Percentiles rank a stretch among this genome's conserved stretches.
phyloP scores from a whole-genome alignment of 1,140 invertebrate genomes.

The Aphelinus certus region DNA sequence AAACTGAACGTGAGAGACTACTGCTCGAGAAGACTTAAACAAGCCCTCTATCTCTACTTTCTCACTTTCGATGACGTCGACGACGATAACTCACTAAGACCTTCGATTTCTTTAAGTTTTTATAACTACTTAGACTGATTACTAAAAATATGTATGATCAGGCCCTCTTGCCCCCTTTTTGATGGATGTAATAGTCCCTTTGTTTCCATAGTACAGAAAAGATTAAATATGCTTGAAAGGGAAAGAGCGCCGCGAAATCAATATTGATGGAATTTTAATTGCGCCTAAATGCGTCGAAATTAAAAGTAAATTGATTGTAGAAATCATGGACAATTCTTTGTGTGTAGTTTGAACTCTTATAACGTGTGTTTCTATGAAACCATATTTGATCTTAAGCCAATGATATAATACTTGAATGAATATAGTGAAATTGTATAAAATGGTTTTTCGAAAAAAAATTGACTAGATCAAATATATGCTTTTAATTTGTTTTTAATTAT shows the following conservation, averaged over 20 bases:
- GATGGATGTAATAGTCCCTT: constrained; percentile 15
- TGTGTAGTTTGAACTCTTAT: constrained; percentile 24
- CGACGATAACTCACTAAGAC: constrained; percentile 35
- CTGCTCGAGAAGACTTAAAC: constrained; percentile 47
- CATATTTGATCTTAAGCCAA: constrained; percentile 22
- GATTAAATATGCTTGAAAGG: constrained; percentile 29
- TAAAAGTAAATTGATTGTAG: constrained; percentile 31
- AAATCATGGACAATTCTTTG: constrained; percentile 18
- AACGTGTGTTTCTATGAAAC: constrained; percentile 23
- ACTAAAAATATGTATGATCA: constrained; percentile 29
- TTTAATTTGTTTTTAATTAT: constrained; percentile 24
- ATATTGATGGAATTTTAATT: constrained; percentile 17
- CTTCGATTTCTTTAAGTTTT: constrained; percentile 34
- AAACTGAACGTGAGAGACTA: constrained; percentile 53
- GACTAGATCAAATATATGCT: constrained; percentile 10
- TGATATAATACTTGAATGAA: constrained; percentile 14
- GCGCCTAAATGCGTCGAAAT: constrained; percentile 33
- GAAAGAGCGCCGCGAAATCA: constrained; percentile 35
- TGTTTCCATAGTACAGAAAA: constrained; percentile 31
- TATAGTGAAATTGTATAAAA: constrained; percentile 24
- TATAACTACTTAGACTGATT: constrained; percentile 31
- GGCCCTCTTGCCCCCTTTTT: constrained; percentile 30
- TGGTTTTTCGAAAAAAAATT: constrained; percentile 18
- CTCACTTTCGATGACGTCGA: constrained; percentile 35
- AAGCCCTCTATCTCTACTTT: constrained; percentile 37